Evolutionary conservation across 2,113 vertebrate species (phyloP), one percentile per base, ranked within the genome.

Genomic region (Hymenochirus boettgeri): DNA sequence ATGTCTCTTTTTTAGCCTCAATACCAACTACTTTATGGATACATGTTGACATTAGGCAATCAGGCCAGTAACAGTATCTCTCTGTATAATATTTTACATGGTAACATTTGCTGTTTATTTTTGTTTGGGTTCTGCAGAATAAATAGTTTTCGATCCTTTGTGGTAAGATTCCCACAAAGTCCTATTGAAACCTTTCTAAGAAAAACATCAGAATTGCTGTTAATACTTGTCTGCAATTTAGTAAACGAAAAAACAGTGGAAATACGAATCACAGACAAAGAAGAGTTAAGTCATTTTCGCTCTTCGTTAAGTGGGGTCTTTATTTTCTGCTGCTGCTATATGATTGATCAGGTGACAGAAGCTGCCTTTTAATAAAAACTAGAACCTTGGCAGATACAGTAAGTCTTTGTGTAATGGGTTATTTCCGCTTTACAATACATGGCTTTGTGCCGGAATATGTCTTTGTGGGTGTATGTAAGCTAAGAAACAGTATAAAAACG

Each of bases 321-420:
- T 58, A 15, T 22, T 58, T 58, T 65, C 15, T 65, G 22, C n/a
- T 27, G 52, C 26, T 46, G 51, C 51, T 55, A 39, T 33, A 45
- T 55, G 62, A 65, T 56, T 56, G 52, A 65, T 57, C 42, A 50
- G 53, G 42, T 65, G 63, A 57, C 42, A 23, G 54, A 13, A 17
- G 42, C 27, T 48, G 39, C 46, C 33, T 33, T 57, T 48, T 33
- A 48, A 45, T 57, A 57, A 57, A 33, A 65, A 4, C 42, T 57
- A 22, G 42, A 57, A 17, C 25, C 37, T 56, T 57, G 62, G 42
- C 52, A 56, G 26, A 10, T 26, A 27, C 35, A 55, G 5, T 29
- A 25, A 19, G 25, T 56, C 7, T 65, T 62, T 65, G 23, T 65
- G 39, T 56, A 54, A 65, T 65, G 26, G 51, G 52, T 56, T 56